Percentiles rank a stretch among this genome's conserved stretches.
phyloP scores from a whole-genome alignment of 2,888 invertebrate genomes.

The Caenorhabditis virilis region DNA sequence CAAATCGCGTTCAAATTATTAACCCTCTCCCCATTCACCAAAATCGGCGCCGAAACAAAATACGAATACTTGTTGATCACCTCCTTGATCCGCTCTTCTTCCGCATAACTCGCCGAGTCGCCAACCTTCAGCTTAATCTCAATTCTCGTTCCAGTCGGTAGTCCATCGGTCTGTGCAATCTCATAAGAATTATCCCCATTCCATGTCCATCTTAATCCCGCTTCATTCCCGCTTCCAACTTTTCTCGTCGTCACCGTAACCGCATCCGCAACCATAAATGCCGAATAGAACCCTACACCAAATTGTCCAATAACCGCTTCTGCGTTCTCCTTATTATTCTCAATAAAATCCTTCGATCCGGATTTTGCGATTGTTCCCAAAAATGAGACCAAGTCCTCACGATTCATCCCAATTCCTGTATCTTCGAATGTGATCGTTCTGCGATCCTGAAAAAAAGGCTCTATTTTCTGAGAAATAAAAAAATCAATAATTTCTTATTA shows the following conservation, averaged over 20 bases:
- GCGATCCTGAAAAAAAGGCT: constrained; percentile 28
- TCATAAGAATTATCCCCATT: constrained; percentile 84
- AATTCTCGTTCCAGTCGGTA: constrained; percentile 88
- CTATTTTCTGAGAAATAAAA: too few species aligned
- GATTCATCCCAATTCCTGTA: constrained; percentile 92
- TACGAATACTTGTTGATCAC: constrained; percentile 94
- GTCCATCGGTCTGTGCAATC: constrained; percentile 83
- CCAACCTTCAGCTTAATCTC: constrained; percentile 82
- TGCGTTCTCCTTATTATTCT: constrained; percentile 69
- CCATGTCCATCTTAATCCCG: constrained; percentile 84
- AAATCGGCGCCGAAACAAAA: constrained; percentile 91
- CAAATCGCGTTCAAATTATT: constrained; percentile 80
- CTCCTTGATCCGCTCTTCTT: constrained; percentile 83
- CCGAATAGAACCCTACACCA: constrained; percentile 96
- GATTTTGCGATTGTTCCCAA: constrained; percentile 94
- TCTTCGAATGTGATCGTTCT: constrained; percentile 74
- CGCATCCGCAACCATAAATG: constrained; percentile 93
- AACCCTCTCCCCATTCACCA: constrained; percentile 84
- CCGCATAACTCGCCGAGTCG: constrained; percentile 87
- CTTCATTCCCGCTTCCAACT: constrained; percentile 71
- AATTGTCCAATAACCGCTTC: constrained; percentile 92
- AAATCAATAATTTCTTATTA: too few species aligned
- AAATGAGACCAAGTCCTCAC: constrained; percentile 86
- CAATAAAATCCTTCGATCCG: constrained; percentile 79
- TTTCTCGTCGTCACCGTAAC: constrained; percentile 88